Evolutionary conservation across 2,113 vertebrate species (phyloP), one percentile per base, ranked within the genome.

Genomic region (Struthio camelus): DNA sequence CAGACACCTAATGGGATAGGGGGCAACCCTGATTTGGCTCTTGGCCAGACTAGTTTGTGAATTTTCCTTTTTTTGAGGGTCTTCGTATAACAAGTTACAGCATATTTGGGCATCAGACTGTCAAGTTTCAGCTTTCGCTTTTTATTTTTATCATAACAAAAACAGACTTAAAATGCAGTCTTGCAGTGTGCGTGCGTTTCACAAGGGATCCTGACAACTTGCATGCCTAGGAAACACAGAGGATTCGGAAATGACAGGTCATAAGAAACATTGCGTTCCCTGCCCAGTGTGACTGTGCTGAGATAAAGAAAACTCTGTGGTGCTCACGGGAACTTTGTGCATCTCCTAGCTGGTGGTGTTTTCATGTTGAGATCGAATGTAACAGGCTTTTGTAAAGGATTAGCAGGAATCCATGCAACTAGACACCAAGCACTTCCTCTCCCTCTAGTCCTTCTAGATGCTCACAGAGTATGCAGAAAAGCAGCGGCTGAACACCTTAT

Each of bases 331-430:
- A 64, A 5, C 40, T 56, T 27, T 36, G 15, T 40, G 59, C 36
- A 2, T 44, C 34, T 17, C 51, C 48, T n/a, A 5, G 10, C 58
- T 44, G 51, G 10, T 61, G 44, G 1, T 42, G 25, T 23, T 91
- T 38, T 36, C 38, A 4, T 0, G 6, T 19, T 44, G 11, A 69
- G 10, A 5, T 40, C 1, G 56, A 50, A 50, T 40, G 6, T 1
- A 42, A 34, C 14, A 65, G 5, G 65, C n/a, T 79, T 89, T 81
- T 40, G 3, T 30, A 38, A 2, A 10, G 32, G 10, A 59, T 50
- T 56, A 54, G 64, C 84, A 84, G 59, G 7, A 20, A 66, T 58
- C 50, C 44, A 8, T 10, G 23, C 56, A 1, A 10, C 23, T 6
- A 8, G n/a, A 25, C 42, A 16, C 65, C 28, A 4, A 86, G 27